Conservation (phyloP, 2,797 vertebrate genomes). For the Tamandua tetradactyla region DNA sequence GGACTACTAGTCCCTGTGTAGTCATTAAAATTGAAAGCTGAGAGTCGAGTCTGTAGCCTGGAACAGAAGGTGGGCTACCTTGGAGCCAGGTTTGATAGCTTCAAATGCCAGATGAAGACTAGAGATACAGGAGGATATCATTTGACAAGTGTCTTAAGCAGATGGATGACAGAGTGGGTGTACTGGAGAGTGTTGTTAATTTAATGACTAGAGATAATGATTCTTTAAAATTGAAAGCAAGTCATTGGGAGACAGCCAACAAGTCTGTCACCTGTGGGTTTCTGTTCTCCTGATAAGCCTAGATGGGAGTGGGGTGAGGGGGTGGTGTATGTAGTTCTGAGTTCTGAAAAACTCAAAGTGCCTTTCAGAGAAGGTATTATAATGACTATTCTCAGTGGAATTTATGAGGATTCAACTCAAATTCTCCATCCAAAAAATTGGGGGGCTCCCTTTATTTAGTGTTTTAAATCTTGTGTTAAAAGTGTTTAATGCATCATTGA, state of each 20-base stretch:
- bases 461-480: not conserved
- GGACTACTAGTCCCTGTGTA: constrained; percentile 70
- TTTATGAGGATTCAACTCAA: constrained; percentile 14
- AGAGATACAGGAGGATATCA: constrained; percentile 83
- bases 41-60: constrained; percentile 78
- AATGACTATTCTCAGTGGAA: not conserved
- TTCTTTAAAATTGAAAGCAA: constrained; percentile 85
- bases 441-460: not conserved
- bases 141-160: constrained; percentile 86
- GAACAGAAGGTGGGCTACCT: constrained; percentile 84
- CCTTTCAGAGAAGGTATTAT: constrained; percentile 59
- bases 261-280: constrained; percentile 75
- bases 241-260: constrained; percentile 80
- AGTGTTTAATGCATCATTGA: constrained; percentile 4
- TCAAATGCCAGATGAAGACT: constrained; percentile 84
- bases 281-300: constrained; percentile 71
- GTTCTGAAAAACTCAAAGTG: constrained; percentile 76
- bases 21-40: constrained; percentile 84
- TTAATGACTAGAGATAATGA: constrained; percentile 84
- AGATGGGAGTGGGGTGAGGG: constrained; percentile 52
- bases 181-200: constrained; percentile 83
- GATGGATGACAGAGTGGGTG: constrained; percentile 82
- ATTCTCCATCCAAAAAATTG: not conserved
- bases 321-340: constrained; percentile 46
- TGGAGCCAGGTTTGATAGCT: constrained; percentile 82